Evolutionary conservation across 2,888 invertebrate genomes (phyloP).

Genomic region (Macaria notata): DNA sequence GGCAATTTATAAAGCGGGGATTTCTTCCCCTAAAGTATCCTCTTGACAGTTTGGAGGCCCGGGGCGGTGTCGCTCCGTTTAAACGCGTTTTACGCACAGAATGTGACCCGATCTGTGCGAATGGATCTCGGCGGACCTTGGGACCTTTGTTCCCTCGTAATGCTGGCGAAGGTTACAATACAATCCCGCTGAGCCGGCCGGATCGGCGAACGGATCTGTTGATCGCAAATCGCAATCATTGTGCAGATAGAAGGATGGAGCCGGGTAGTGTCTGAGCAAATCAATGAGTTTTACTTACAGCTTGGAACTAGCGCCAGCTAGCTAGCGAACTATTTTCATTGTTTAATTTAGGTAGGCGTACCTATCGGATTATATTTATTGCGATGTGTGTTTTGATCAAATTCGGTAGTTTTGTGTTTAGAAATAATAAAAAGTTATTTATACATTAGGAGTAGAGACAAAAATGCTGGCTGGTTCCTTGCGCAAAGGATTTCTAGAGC

Average conservation of each 20-base stretch:
- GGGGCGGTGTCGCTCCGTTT: conserved; percentile 23
- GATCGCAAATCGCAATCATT: conserved; percentile 17
- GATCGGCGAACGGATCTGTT: conserved; percentile 16
- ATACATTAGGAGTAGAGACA: too few species aligned
- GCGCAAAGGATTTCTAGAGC: too few species aligned
- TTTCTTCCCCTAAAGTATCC: conserved; percentile 70
- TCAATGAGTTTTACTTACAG: conserved; percentile 12
- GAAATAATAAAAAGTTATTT: too few species aligned
- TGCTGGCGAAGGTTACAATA: conserved; percentile 15
- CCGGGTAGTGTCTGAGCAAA: conserved; percentile 18
- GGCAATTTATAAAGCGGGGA: conserved; percentile 78
- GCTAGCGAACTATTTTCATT: background rate
- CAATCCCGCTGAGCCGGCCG: conserved; percentile 10
- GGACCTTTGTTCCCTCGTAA: conserved; percentile 14
- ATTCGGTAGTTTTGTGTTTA: too few species aligned
- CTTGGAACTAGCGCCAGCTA: conserved; percentile 7
- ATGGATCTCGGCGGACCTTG: conserved; percentile 18
- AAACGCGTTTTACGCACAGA: conserved; percentile 18
- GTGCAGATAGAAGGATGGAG: conserved; percentile 4
- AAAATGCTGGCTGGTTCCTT: too few species aligned
- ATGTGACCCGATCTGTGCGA: conserved; percentile 21
- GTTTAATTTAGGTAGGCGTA: conserved; percentile 11
- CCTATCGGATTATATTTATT: too few species aligned
- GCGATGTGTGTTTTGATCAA: too few species aligned
- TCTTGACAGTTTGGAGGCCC: conserved; percentile 58